These are phyloP conservation scores for Pangasius mekongensis DNA, from an alignment of 2,797 vertebrate species.

Conservation along the genomic window DNA sequence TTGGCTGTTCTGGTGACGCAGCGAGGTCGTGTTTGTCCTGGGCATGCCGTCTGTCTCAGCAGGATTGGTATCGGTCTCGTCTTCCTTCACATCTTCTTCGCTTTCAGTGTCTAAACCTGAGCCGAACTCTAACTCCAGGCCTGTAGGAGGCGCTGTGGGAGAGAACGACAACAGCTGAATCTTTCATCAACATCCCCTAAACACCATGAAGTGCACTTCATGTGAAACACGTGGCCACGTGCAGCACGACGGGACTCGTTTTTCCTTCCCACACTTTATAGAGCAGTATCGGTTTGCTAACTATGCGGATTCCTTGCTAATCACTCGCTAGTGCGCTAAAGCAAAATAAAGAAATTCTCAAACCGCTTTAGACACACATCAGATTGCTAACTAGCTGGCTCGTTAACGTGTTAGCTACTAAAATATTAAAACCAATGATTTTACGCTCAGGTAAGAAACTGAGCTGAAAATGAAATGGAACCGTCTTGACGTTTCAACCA, in stretches of 20 bases:
- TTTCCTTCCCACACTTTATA: background rate
- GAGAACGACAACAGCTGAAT: background rate
- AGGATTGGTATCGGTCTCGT: background rate
- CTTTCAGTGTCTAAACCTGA: background rate
- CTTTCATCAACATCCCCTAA: background rate
- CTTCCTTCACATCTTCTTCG: background rate
- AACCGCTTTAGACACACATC: background rate
- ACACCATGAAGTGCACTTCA: background rate
- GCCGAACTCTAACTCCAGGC: background rate
- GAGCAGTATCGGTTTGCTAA: background rate
- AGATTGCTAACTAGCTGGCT: background rate
- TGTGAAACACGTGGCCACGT: background rate
- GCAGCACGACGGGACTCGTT: background rate
- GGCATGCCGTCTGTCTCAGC: background rate
- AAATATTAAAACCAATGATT: background rate
- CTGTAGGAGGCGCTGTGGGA: background rate
- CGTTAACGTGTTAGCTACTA: background rate
- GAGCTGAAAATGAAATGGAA: background rate
- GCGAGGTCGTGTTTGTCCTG: conserved; percentile 3
- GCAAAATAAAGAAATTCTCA: background rate
- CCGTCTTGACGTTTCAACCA: background rate
- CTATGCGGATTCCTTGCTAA: background rate
- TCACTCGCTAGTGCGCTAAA: background rate
- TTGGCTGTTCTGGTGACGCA: background rate
- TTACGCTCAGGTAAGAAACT: background rate